phyloP scores from a whole-genome alignment of 2,888 invertebrate genomes.

The Chymomyza amoena region DNA sequence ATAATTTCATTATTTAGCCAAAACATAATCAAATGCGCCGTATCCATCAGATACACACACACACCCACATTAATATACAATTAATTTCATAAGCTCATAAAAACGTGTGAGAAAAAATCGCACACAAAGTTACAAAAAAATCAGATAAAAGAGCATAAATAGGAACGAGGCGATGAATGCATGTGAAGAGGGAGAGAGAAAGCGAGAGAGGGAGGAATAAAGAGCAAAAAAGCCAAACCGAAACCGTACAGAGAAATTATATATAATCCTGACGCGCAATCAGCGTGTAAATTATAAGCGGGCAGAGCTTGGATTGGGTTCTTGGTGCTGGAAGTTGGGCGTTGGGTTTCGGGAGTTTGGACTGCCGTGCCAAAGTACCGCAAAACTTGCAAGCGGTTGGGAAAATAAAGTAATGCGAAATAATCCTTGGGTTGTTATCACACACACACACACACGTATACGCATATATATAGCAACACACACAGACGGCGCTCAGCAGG shows the following conservation, averaged over 20 bases:
- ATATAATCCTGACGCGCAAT: constrained; percentile 68
- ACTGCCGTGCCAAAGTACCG: constrained; percentile 59
- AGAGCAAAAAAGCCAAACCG: constrained; percentile 26
- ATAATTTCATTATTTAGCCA: constrained; percentile 68
- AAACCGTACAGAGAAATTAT: constrained; percentile 52
- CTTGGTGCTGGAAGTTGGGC: constrained; percentile 24
- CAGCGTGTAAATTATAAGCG: constrained; percentile 71
- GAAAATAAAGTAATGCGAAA: constrained; percentile 72
- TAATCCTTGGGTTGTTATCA: constrained; percentile 72
- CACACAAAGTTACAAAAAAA: constrained; percentile 32
- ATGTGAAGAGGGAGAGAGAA: constrained; percentile 3
- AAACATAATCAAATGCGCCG: constrained; percentile 66
- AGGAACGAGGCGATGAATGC: constrained; percentile 35
- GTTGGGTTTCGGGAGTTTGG: background rate
- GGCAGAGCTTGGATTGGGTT: constrained; percentile 35
- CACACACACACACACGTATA: constrained; percentile 47
- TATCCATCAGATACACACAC: constrained; percentile 56
- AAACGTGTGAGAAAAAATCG: constrained; percentile 54
- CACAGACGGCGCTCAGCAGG: constrained; percentile 35
- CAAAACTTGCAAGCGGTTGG: constrained; percentile 69
- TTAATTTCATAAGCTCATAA: constrained; percentile 71
- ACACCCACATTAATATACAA: constrained; percentile 46
- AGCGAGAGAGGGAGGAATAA: constrained; percentile 13
- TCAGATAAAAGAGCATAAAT: constrained; percentile 57
- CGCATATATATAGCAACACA: background rate